Percentiles rank a stretch among this genome's conserved stretches.
Conservation (phyloP, 2,888 invertebrate genomes). For the Scaptodrosophila latifasciaeformis region DNA sequence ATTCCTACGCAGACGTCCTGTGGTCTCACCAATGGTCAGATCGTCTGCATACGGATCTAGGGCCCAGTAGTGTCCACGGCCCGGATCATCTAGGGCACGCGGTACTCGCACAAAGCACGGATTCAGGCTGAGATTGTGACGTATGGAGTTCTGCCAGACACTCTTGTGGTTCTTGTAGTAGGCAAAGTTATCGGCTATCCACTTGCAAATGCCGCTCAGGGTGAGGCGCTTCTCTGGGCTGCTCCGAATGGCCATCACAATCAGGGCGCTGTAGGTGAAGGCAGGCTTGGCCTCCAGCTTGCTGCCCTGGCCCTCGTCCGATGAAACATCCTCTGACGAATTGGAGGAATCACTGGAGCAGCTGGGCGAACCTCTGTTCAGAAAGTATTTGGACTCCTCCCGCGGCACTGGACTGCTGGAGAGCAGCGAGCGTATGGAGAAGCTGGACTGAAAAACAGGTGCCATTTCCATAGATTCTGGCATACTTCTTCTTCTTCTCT, state of each 20-base stretch:
- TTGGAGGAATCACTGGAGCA: constrained; percentile 33
- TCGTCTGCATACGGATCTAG: constrained; percentile 95
- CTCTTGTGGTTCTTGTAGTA: constrained; percentile 97
- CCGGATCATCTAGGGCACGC: constrained; percentile 96
- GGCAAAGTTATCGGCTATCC: constrained; percentile 97
- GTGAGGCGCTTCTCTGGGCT: constrained; percentile 93
- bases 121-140: constrained; percentile 80
- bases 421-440: constrained; percentile 61
- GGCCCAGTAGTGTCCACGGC: constrained; percentile 99
- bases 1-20: constrained; percentile 89
- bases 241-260: constrained; percentile 98
- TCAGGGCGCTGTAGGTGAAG: constrained; percentile 97
- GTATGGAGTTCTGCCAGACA: constrained; percentile 97
- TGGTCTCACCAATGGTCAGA: constrained; percentile 96
- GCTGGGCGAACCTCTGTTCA: not conserved
- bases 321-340: constrained; percentile 42
- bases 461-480: constrained; percentile 71
- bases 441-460: constrained; percentile 57
- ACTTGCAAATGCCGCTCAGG: constrained; percentile 96
- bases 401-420: constrained; percentile 15
- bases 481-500: no score
- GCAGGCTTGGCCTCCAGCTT: constrained; percentile 82
- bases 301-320: constrained; percentile 27
- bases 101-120: constrained; percentile 98
- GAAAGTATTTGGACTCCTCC: constrained; percentile 11